Percentiles rank a stretch among this genome's conserved stretches.
Conservation (phyloP, 2,888 invertebrate species). For the Trisateles emortualis region DNA sequence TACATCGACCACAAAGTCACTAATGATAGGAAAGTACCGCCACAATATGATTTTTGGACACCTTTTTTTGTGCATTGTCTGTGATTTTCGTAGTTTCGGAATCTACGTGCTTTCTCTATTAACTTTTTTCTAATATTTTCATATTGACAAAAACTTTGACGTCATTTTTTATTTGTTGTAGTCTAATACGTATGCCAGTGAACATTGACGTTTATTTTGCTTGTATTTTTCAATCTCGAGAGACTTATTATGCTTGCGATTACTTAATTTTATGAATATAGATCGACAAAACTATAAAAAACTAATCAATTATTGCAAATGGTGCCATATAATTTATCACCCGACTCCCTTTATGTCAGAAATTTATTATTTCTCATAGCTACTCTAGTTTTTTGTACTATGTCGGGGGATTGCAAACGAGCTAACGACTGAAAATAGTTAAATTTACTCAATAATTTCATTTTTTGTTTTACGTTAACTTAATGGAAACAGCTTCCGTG, state of each 20-base stretch:
- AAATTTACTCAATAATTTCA: conserved; percentile 61
- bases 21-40: conserved; percentile 79
- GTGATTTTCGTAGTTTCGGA: conserved; percentile 48
- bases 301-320: conserved; percentile 41
- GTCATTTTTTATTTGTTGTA: conserved; percentile 25
- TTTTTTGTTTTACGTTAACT: conserved; percentile 50
- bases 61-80: conserved; percentile 58
- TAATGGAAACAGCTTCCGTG: too few relatives aligned
- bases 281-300: conserved; percentile 10
- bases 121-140: conserved; percentile 36
- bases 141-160: conserved; percentile 31
- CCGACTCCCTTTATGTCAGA: conserved; percentile 42
- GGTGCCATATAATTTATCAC: conserved; percentile 51
- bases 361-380: conserved; percentile 49
- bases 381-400: conserved; percentile 45
- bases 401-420: conserved; percentile 53
- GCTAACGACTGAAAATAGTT: conserved; percentile 59
- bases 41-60: conserved; percentile 58
- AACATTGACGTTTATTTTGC: conserved; percentile 13
- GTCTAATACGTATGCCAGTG: conserved; percentile 3
- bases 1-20: conserved; percentile 68
- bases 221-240: background rate
- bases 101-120: conserved; percentile 43
- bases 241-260: conserved; percentile 10
- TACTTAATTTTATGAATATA: conserved; percentile 13